Evolutionary conservation across 1,140 invertebrate species (phyloP), one percentile per base, ranked within the genome.

Genomic region (Heliconius melpomene): DNA sequence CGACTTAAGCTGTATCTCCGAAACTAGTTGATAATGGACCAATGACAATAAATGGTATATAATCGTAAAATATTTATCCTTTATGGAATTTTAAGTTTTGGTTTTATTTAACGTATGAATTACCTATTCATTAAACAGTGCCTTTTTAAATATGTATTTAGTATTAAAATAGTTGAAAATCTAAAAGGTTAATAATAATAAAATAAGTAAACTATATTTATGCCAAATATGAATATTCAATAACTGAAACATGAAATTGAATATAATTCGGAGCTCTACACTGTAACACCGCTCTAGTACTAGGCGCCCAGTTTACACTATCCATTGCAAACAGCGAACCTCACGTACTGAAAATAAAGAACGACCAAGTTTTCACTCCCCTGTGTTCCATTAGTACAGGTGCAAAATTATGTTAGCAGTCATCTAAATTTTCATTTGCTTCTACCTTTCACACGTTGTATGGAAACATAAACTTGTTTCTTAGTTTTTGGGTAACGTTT

Each of bases 361-460:
- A 66, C 60, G 26, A 26, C 60, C 60, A 66, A 66, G 60, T 66
- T 66, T 66, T 18, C 29, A 66, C 60, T 66, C 60, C 26, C 60
- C 40, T 13, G 72, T 74, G 50, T 40, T 74, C 72, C 72, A 74
- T 74, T 74, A 74, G 72, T 50, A 11, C 36, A 74, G 72, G 72
- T 74, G 72, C 20, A 29, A 74, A 74, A 50, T 38, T 74, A 50
- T 40, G 72, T 74, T 50, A 50, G 40, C 38, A 50, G n/a, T 74
- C 50, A 50, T 74, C 72, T 46, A 50, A 74, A 74, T 74, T 74
- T 74, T 74, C 50, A 74, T 74, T 74, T 40, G 13, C n/a, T 26
- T 3, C 38, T 46, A 50, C 20, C 9, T 74, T 66, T 13, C 2
- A 16, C 7, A 66, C 60, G 23, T 66, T 26, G 26, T n/a, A 66